phyloP scores from a whole-genome alignment of 2,888 invertebrate species.

The Belgica antarctica region DNA sequence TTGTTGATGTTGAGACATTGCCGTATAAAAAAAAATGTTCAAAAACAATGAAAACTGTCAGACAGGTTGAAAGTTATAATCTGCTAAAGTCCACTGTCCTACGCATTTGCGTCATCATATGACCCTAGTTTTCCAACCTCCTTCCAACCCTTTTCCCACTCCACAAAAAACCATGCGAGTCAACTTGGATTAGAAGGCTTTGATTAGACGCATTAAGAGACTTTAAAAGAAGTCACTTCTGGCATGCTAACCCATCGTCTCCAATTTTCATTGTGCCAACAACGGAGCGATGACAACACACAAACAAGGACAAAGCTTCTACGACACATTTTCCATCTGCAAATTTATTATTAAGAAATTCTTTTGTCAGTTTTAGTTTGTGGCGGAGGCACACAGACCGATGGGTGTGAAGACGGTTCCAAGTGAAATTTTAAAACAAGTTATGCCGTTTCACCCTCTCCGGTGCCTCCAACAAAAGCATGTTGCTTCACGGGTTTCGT shows the following conservation, averaged over 20 bases:
- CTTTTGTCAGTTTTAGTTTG: not conserved
- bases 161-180: no score
- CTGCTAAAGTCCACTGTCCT: no score
- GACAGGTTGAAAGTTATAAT: no score
- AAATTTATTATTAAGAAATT: constrained; percentile 8
- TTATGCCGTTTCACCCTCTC: not conserved
- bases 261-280: not conserved
- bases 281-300: not conserved
- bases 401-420: not conserved
- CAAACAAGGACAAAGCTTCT: not conserved
- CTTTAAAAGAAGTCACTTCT: not conserved
- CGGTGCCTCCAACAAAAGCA: not conserved
- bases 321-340: not conserved
- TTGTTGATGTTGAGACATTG: no score
- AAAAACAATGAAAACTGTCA: no score
- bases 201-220: not conserved
- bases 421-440: not conserved
- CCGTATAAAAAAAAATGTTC: no score
- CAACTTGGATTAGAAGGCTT: no score
- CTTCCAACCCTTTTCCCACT: no score
- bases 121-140: no score
- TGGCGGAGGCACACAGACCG: not conserved
- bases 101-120: no score
- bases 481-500: not conserved
- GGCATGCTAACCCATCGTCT: not conserved